Evolutionary conservation across 2,888 invertebrate genomes (phyloP).

Genomic region (Eupithecia centaureata): DNA sequence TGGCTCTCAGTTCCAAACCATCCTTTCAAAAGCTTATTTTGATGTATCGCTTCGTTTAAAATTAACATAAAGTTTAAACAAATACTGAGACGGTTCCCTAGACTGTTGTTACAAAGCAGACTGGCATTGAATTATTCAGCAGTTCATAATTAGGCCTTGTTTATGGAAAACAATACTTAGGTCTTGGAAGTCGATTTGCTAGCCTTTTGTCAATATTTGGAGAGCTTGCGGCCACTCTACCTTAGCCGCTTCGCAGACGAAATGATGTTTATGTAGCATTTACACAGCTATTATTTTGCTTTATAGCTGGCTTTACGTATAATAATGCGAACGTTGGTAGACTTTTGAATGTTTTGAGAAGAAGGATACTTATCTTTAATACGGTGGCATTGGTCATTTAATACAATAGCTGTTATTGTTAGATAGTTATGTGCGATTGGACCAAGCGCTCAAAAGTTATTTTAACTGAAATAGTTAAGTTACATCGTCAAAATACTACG

Average conservation of each 20-base stretch:
- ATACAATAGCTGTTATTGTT: background rate
- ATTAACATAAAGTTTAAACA: slow-evolving; percentile 19
- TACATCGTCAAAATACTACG: background rate
- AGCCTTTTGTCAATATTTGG: slow-evolving; percentile 52
- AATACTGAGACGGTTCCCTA: slow-evolving; percentile 27
- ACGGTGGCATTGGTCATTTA: background rate
- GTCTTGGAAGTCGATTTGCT: slow-evolving; percentile 49
- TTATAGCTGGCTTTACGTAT: slow-evolving; percentile 10
- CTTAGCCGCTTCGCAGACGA: slow-evolving; percentile 38
- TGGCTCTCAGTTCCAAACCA: background rate
- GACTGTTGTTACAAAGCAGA: slow-evolving; percentile 29
- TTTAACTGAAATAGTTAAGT: background rate
- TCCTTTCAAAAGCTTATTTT: background rate
- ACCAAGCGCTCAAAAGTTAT: background rate
- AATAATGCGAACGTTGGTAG: background rate
- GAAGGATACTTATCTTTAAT: background rate
- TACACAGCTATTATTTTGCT: slow-evolving; percentile 12
- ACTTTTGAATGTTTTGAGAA: background rate
- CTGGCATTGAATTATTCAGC: slow-evolving; percentile 49
- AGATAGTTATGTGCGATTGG: background rate
- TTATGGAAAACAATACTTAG: slow-evolving; percentile 50
- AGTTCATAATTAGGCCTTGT: slow-evolving; percentile 49
- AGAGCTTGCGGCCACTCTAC: slow-evolving; percentile 41
- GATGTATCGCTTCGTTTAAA: background rate
- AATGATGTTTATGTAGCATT: slow-evolving; percentile 41